Base-by-base conservation (phyloP, 2,113 vertebrate genomes). In the Bos taurus region DNA sequence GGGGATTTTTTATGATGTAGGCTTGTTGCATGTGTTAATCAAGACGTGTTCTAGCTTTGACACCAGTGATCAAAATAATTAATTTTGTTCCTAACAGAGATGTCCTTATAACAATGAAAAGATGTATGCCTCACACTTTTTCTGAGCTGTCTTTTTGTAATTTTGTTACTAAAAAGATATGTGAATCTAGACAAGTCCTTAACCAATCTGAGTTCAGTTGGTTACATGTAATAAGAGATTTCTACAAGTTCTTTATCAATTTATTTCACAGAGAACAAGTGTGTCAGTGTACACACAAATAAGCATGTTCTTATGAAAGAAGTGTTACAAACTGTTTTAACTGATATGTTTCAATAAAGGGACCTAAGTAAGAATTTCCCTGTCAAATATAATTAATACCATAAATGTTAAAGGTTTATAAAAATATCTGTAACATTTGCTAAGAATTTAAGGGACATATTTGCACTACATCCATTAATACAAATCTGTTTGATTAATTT, bases 251-350 rank as follows among this genome's bases (percentile, higher is more conserved):
- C 15, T 87, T 96, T 14, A 15, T 82, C 87, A 80, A 50, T 90
- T 90, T 50, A 96, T 95, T 59, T 98, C 86, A 95, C 36, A 94
- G 80, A 97, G 52, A 93, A 98, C 54, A 97, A 59, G 25, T 88
- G 43, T 80, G 16, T 90, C 71, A 97, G 56, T 71, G 50, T 91
- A 7, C 17, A 82, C 36, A 91, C 67, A 93, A 97, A 91, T 13
- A 97, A 89, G 19, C 3, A 87, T 36, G 19, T 48, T 97, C 64
- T 86, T 94, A 78, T 77, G 71, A 95, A 95, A 93, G 52, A 95
- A 97, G 78, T 77, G 36, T 92, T 94, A 95, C 13, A 77, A 81
- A 74, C 48, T 88, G 33, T 95, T 93, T 95, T 82, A 92, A 90
- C 81, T 90, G 67, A 88, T 92, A 40, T 56, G 40, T 67, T 88